Conservation (phyloP, 2,888 invertebrate species). For the Nymphalis urticae region DNA sequence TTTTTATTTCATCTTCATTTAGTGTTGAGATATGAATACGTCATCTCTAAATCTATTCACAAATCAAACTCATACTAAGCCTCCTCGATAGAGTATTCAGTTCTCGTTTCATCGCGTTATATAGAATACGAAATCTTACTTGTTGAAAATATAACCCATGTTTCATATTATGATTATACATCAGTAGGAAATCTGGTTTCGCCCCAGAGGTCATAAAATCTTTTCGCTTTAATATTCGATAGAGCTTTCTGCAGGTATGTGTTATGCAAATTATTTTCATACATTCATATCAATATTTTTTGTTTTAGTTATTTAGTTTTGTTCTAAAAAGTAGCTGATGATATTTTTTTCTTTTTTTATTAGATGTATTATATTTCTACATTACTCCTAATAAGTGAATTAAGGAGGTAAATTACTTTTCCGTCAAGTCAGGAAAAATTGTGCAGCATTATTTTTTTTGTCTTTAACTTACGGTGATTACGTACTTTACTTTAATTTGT, state of each 20-base stretch:
- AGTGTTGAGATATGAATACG: neutral
- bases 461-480: no score
- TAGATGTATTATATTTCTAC: no score
- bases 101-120: slow-evolving; percentile 35
- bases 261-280: neutral
- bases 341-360: no score
- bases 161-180: slow-evolving; percentile 24
- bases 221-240: slow-evolving; percentile 13
- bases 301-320: neutral
- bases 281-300: neutral
- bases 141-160: slow-evolving; percentile 26
- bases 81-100: slow-evolving; percentile 36
- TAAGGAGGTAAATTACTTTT: no score
- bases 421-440: no score
- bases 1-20: neutral
- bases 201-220: slow-evolving; percentile 29
- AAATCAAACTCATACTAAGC: slow-evolving; percentile 25
- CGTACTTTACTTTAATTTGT: no score
- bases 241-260: slow-evolving; percentile 5
- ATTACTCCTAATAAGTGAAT: no score
- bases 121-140: slow-evolving; percentile 31
- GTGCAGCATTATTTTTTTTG: no score
- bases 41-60: slow-evolving; percentile 10
- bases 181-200: slow-evolving; percentile 30
- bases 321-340: no score